phyloP scores from a whole-genome alignment of 2,113 vertebrate genomes.

The Nothocercus nigrocapillus region DNA sequence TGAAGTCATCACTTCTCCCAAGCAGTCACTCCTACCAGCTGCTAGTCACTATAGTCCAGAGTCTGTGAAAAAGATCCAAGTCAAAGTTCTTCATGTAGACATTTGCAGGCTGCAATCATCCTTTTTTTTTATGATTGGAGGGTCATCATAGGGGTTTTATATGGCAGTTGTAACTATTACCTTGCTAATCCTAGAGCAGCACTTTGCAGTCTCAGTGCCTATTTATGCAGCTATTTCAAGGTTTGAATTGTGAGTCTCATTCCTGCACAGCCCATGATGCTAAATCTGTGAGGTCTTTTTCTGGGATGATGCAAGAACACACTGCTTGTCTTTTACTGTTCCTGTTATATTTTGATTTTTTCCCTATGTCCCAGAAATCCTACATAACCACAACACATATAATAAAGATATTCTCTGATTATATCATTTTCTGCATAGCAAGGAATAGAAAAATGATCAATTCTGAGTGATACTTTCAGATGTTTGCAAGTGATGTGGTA shows the following conservation, averaged over 20 bases:
- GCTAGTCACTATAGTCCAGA: neutral
- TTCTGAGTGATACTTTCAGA: neutral
- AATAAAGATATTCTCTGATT: neutral
- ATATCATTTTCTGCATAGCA: neutral
- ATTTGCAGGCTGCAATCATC: neutral
- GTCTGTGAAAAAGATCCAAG: neutral
- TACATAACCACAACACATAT: neutral
- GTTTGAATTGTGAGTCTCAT: neutral
- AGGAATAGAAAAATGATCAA: neutral
- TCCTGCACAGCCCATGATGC: neutral
- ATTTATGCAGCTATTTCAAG: neutral
- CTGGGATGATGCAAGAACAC: conserved; percentile 7
- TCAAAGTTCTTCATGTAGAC: neutral
- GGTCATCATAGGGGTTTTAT: neutral
- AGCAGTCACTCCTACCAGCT: neutral
- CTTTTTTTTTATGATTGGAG: neutral
- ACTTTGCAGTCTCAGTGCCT: neutral
- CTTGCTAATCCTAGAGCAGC: neutral
- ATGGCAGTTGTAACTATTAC: fast-evolving
- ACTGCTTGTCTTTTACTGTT: neutral
- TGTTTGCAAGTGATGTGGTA: neutral
- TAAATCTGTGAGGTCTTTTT: conserved; percentile 43
- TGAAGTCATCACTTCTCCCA: neutral
- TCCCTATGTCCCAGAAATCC: neutral
- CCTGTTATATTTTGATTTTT: conserved; percentile 12